These are phyloP conservation scores for Rugalucina vietnamica DNA, from an alignment of 2,888 invertebrate species.

Conservation along the genomic window DNA sequence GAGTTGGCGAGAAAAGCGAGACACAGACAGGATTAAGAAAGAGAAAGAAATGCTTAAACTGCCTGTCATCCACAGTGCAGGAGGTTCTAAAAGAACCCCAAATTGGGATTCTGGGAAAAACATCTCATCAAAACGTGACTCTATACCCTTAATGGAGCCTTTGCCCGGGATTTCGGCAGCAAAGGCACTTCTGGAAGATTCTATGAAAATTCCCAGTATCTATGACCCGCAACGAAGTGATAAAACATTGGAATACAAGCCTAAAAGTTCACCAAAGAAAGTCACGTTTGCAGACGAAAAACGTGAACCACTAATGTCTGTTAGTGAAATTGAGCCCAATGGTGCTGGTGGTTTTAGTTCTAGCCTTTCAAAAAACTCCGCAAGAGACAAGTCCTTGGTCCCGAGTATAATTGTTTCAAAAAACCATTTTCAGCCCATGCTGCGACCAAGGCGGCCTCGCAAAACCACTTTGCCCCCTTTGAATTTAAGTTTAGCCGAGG, in stretches of 20 bases:
- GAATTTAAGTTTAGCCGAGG: slow-evolving; percentile 39
- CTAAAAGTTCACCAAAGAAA: slow-evolving; percentile 44
- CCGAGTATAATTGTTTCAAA: slow-evolving; percentile 44
- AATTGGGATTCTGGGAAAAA: slow-evolving; percentile 71
- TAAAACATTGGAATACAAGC: slow-evolving; percentile 45
- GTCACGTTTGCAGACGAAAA: slow-evolving; percentile 64
- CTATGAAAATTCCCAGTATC: slow-evolving; percentile 68
- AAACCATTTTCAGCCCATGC: slow-evolving; percentile 47
- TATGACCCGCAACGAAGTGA: slow-evolving; percentile 68
- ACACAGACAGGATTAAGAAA: slow-evolving; percentile 53
- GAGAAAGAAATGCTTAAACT: slow-evolving; percentile 64
- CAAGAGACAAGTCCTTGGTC: slow-evolving; percentile 35
- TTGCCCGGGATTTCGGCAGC: slow-evolving; percentile 64
- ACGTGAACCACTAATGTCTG: slow-evolving; percentile 19
- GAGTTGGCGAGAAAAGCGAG: slow-evolving; percentile 47
- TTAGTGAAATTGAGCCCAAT: slow-evolving; percentile 29
- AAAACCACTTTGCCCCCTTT: slow-evolving; percentile 57
- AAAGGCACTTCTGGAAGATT: slow-evolving; percentile 53
- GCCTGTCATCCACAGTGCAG: slow-evolving; percentile 62
- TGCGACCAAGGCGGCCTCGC: slow-evolving; percentile 39
- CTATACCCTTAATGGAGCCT: slow-evolving; percentile 48
- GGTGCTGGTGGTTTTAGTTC: background rate
- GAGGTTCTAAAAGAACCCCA: slow-evolving; percentile 26
- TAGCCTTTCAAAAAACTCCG: slow-evolving; percentile 49
- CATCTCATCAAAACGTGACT: slow-evolving; percentile 21